Base-by-base conservation (phyloP, 2,797 vertebrate species). In the Graptemys geographica region DNA sequence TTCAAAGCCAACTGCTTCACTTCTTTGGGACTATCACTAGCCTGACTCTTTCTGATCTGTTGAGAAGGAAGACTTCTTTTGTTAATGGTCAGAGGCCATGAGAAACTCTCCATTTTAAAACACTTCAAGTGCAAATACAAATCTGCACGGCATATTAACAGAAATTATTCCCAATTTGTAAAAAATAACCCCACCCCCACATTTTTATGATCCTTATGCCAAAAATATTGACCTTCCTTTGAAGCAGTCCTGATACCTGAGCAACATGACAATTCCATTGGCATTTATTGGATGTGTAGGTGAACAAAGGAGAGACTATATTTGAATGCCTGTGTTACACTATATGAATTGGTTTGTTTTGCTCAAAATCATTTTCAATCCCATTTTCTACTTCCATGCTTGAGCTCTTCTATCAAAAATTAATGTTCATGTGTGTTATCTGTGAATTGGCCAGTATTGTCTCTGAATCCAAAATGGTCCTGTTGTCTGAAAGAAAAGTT, bases 381-480 rank as follows among this genome's bases (percentile, higher is more conserved):
- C 21, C 62, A 65, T 31, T 88, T 97, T 91, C 79, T 94, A 56
- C 74, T 47, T 90, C 81, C 53, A 89, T 31, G 53, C 44, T 65
- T 90, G 85, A 96, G 52, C n/a, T 86, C n/a, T 72, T 84, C 80
- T 83, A 65, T 92, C 88, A 95, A 85, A 95, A 95, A 1, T 10
- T 86, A 52, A 59, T 44, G 31, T 41, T 56, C 8, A 18, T 57
- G 15, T 56, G 4, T 94, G 49, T 72, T 86, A 93, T 88, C 41
- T 88, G 28, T 0, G 19, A 94, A 37, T 13, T 95, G 76, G 81
- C 86, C 89, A 94, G 57, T 92, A 96, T 95, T 90, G 33, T 52
- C 41, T 28, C 28, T 11, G 1, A 81, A 65, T 95, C 79, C 21
- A 86, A 92, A 96, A 83, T 33, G 37, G 55, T 92, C 80, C 52